A percentile compares a stretch with the other conserved stretches of the same genome.
Conservation (phyloP, 2,888 invertebrate species). For the Sycophila texana region DNA sequence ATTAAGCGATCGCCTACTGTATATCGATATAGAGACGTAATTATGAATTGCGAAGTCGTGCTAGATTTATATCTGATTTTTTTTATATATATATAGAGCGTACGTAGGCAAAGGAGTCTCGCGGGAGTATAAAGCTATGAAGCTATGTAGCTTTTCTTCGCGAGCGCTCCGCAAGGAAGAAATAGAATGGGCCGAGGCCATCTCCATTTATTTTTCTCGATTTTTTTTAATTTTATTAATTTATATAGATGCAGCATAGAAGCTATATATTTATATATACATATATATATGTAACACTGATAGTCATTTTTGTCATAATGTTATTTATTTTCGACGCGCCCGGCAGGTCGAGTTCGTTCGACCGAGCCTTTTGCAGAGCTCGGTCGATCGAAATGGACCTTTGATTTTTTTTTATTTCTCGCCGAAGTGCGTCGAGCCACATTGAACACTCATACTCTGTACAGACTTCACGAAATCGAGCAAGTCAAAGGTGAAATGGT, state of each 20-base stretch:
- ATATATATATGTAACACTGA: slow-evolving; percentile 29
- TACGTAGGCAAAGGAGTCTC: slow-evolving; percentile 15
- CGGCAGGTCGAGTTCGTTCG: slow-evolving; percentile 4
- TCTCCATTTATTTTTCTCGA: slow-evolving; percentile 43
- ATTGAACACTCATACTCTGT: slow-evolving; percentile 29
- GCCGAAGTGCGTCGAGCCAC: background rate
- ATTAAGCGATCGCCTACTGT: slow-evolving; percentile 47
- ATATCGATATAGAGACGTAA: slow-evolving; percentile 5
- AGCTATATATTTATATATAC: slow-evolving; percentile 36
- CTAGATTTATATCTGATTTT: slow-evolving; percentile 47
- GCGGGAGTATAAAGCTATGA: too few relatives aligned
- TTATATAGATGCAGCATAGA: slow-evolving; percentile 39
- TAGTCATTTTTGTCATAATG: slow-evolving; percentile 43
- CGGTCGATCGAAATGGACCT: background rate
- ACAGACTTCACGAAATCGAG: slow-evolving; percentile 46
- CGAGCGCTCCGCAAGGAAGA: background rate
- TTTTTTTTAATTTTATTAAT: slow-evolving; percentile 34
- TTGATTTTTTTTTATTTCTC: background rate
- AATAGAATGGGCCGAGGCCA: slow-evolving; percentile 6
- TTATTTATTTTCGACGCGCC: slow-evolving; percentile 36
- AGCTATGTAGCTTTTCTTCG: slow-evolving; percentile 39
- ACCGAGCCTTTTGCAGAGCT: background rate
- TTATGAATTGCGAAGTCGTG: slow-evolving; percentile 14
- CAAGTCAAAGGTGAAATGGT: slow-evolving; percentile 30
- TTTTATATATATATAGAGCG: slow-evolving; percentile 16